Evolutionary conservation across 2,113 vertebrate genomes (phyloP), one percentile per base, ranked within the genome.

Genomic region (Loxodonta africana): DNA sequence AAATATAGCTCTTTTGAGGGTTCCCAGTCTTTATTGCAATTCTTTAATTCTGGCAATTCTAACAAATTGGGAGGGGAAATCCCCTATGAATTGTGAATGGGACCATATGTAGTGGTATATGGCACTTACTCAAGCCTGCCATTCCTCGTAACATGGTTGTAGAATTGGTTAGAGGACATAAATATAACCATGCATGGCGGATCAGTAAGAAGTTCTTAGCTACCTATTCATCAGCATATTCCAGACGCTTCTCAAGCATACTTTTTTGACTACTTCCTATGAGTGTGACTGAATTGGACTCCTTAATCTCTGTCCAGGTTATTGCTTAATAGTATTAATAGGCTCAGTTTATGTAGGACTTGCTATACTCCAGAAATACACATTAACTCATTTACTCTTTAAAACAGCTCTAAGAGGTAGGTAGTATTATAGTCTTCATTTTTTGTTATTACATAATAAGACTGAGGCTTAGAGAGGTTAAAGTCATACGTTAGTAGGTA

Each of bases 251-350:
- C 11, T 21, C 17, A 69, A 93, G 15, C 46, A 60, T 95, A 14
- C 37, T 80, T 80, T 67, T 94, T 90, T 53, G 21, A 51, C 28
- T 12, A 48, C 30, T 67, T 67, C 30, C 25, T 73, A 21, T 14
- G 86, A 30, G 9, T 83, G 0, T 91, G 33, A 74, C 37, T 89
- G n/a, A 95, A 78, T 85, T 93, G 28, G 5, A 92, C 78, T 95
- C 25, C 37, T 73, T 81, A 94, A 82, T 90, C 33, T 48, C 63
- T 90, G 3, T 71, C 62, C 82, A 82, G 84, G 14, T 80, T 41
- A 88, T n/a, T 84, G 9, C 60, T 95, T 96, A 78, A 60, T 92
- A 91, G 41, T 83, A 60, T 60, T 90, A 78, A 51, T 74, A 73
- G n/a, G 15, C 5, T 96, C 44, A 41, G 2, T 94, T 90, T 92